Evolutionary conservation across 2,113 vertebrate genomes (phyloP).

Genomic region (Vidua macroura): DNA sequence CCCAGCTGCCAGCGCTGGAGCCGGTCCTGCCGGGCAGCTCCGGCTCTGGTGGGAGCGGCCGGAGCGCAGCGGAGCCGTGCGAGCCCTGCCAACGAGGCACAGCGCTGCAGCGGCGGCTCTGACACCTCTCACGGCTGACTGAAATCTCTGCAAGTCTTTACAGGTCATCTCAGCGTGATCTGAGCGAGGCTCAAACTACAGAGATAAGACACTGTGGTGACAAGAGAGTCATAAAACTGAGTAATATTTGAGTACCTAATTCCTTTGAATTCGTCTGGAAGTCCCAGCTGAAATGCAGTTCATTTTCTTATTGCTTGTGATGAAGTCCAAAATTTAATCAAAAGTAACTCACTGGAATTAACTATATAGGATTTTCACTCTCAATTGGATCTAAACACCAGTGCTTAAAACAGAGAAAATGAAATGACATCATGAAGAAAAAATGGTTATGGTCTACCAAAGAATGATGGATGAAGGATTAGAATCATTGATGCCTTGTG

Average conservation of each 20-base stretch:
- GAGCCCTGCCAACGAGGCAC: not conserved
- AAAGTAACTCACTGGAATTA: not conserved
- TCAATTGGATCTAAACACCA: not conserved
- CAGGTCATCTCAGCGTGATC: too few relatives aligned
- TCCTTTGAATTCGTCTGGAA: not conserved
- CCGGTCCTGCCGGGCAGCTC: not conserved
- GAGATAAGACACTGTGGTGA: not conserved
- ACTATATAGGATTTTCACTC: not conserved
- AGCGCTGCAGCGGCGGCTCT: rapidly evolving
- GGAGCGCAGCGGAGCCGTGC: not conserved
- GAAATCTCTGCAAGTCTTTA: not conserved
- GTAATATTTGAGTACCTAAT: not conserved
- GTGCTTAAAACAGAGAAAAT: not conserved
- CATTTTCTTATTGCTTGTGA: not conserved
- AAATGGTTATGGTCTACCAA: not conserved
- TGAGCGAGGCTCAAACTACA: not conserved
- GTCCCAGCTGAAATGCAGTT: not conserved
- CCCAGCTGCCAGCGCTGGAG: not conserved
- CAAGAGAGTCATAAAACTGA: not conserved
- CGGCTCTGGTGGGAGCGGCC: not conserved
- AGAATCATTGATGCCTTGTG: not conserved
- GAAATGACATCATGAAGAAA: not conserved
- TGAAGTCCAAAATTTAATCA: not conserved
- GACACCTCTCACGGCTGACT: not conserved
- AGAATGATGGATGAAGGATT: not conserved